phyloP scores from a whole-genome alignment of 2,888 invertebrate species.

The Entomobrya multifasciata region DNA sequence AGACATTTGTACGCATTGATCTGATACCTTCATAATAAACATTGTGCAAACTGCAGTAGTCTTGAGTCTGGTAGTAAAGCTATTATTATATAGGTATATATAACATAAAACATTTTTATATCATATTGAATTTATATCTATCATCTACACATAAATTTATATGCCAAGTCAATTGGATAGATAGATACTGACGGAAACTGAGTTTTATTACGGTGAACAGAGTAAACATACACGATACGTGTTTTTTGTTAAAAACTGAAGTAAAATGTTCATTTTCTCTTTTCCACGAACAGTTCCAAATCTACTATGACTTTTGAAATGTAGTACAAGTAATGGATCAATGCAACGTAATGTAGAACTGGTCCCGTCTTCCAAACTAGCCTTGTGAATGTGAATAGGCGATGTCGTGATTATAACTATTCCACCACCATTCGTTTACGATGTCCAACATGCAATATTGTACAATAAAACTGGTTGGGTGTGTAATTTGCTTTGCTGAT shows the following conservation, averaged over 20 bases:
- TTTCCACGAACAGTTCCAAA: background rate
- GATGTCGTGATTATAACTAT: background rate
- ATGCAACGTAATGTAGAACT: background rate
- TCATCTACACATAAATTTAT: background rate
- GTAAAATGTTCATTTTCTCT: conserved; percentile 53
- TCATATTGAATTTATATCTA: too few relatives aligned
- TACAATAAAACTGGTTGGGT: background rate
- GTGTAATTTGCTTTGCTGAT: background rate
- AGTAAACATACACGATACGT: conserved; percentile 50
- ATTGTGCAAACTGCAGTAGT: too few relatives aligned
- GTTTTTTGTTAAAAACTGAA: conserved; percentile 33
- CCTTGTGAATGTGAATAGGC: background rate
- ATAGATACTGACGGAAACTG: background rate
- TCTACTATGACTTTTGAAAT: background rate
- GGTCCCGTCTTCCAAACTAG: background rate
- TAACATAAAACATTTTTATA: too few relatives aligned
- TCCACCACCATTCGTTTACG: background rate
- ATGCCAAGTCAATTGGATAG: background rate
- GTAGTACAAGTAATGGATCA: background rate
- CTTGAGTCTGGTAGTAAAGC: background rate
- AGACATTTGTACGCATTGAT: too few relatives aligned
- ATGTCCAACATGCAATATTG: background rate
- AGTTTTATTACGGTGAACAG: background rate
- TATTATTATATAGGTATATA: too few relatives aligned
- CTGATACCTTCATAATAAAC: too few relatives aligned